Conservation (phyloP, 2,113 vertebrate species). For the Petromus typicus region DNA sequence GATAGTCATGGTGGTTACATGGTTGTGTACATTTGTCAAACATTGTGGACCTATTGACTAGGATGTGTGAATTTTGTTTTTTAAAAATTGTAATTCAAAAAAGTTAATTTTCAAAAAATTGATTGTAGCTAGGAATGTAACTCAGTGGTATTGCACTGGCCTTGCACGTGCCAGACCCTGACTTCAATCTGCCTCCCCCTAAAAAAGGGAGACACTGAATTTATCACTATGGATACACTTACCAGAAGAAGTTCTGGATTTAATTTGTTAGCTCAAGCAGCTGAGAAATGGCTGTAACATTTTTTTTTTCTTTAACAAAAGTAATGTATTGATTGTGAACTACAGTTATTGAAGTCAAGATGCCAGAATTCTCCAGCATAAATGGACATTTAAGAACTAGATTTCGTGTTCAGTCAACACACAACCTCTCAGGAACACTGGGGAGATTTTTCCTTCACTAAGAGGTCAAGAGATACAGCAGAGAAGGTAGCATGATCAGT, state of each 20-base stretch:
- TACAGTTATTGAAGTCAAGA: not conserved
- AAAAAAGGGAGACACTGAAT: not conserved
- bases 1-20: not conserved
- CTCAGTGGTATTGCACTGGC: not conserved
- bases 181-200: not conserved
- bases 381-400: not conserved
- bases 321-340: not conserved
- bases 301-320: not conserved
- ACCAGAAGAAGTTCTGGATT: not conserved
- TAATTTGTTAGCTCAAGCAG: not conserved
- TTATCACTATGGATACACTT: not conserved
- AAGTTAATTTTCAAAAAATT: not conserved
- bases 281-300: not conserved
- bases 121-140: not conserved
- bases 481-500: not conserved
- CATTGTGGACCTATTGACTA: not conserved
- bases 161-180: not conserved
- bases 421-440: not conserved
- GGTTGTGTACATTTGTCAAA: not conserved
- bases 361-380: not conserved
- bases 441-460: not conserved
- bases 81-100: not conserved
- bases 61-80: constrained; percentile 6
- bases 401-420: not conserved
- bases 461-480: not conserved